These are phyloP conservation scores for Nasonia oneida DNA, from an alignment of 2,888 invertebrate species.

Conservation along the genomic window DNA sequence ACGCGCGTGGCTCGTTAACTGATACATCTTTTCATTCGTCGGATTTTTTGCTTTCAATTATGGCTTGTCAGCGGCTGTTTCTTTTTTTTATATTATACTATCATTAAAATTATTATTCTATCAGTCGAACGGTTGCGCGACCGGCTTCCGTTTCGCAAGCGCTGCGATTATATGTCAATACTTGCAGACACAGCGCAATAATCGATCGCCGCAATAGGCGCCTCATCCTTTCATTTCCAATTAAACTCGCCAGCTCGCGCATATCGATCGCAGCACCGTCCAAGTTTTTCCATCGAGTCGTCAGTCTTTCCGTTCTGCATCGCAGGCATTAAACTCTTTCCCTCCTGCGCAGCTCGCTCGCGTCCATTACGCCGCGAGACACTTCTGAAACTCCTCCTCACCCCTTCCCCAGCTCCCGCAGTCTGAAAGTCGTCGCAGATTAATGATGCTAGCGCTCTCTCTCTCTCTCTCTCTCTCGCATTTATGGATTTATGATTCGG, in stretches of 20 bases:
- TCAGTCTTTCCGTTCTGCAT: neutral
- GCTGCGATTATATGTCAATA: neutral
- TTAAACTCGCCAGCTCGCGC: neutral
- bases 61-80: neutral
- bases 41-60: conserved; percentile 25
- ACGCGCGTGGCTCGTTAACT: conserved; percentile 21
- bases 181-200: neutral
- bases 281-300: conserved; percentile 19
- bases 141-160: neutral
- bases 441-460: conserved; percentile 43
- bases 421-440: conserved; percentile 21
- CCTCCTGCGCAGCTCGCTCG: neutral
- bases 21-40: conserved; percentile 30
- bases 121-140: neutral
- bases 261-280: neutral
- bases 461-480: neutral
- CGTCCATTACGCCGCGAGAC: conserved; percentile 38
- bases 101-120: neutral
- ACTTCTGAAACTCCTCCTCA: conserved; percentile 22
- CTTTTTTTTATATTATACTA: neutral
- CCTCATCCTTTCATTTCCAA: conserved; percentile 10
- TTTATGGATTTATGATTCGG: conserved; percentile 61
- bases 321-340: neutral
- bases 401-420: neutral
- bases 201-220: neutral